phyloP scores from a whole-genome alignment of 2,113 vertebrate species.

The Monopterus albus region DNA sequence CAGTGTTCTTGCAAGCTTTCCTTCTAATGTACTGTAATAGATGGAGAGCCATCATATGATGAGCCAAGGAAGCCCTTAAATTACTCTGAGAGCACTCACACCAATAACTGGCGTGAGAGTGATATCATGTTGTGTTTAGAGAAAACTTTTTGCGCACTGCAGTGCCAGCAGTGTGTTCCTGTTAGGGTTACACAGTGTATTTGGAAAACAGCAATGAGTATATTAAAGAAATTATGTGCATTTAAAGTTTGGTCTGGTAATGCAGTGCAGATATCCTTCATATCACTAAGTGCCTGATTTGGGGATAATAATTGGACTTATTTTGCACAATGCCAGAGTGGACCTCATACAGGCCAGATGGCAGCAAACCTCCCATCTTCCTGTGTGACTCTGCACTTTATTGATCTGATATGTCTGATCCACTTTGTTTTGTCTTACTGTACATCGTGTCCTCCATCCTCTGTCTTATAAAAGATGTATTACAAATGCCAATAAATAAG shows the following conservation, averaged over 20 bases:
- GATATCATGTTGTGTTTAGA: conserved; percentile 60
- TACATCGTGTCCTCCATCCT: conserved; percentile 2
- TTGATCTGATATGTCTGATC: conserved; percentile 63
- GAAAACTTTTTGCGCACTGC: conserved; percentile 32
- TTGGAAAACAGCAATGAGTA: conserved; percentile 20
- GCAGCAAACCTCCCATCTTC: conserved; percentile 31
- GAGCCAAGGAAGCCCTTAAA: conserved; percentile 62
- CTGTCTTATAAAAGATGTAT: too few relatives aligned
- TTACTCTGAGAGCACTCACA: conserved; percentile 71
- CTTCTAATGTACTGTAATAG: conserved; percentile 67
- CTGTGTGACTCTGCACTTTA: conserved; percentile 56
- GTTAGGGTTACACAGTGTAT: conserved; percentile 4
- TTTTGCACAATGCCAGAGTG: not conserved
- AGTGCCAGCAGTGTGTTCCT: not conserved
- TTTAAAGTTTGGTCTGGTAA: not conserved
- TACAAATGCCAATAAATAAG: too few relatives aligned
- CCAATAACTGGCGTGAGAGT: conserved; percentile 49
- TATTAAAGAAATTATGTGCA: conserved; percentile 10
- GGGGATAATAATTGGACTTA: not conserved
- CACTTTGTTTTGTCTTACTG: conserved; percentile 26
- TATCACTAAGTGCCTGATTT: not conserved
- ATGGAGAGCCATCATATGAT: conserved; percentile 62
- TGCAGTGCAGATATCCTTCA: not conserved
- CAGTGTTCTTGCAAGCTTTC: conserved; percentile 31
- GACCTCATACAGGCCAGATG: conserved; percentile 55